Conservation (phyloP, 1,140 invertebrate genomes). For the Vollenhovia emeryi region DNA sequence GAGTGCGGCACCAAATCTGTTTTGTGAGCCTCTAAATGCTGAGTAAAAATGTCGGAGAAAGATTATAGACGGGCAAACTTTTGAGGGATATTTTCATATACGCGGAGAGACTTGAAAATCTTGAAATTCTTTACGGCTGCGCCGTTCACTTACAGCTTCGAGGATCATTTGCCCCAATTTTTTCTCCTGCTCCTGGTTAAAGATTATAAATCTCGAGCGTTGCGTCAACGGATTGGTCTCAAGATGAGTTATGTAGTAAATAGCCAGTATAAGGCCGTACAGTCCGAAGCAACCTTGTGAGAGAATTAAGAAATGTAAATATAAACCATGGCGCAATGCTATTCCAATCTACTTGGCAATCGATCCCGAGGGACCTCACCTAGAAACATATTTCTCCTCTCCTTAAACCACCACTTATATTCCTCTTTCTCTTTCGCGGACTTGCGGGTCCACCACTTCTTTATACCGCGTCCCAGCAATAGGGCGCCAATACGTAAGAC, state of each 20-base stretch:
- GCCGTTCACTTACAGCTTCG: conserved; percentile 65
- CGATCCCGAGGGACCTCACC: conserved; percentile 61
- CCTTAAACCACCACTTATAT: conserved; percentile 72
- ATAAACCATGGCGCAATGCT: not conserved
- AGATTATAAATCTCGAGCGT: conserved; percentile 85
- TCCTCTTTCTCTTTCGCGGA: conserved; percentile 77
- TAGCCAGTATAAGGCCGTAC: conserved; percentile 61
- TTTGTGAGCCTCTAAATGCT: conserved; percentile 74
- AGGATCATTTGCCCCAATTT: conserved; percentile 78
- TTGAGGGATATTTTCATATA: not conserved
- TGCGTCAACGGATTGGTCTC: conserved; percentile 86
- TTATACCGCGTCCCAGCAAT: conserved; percentile 80
- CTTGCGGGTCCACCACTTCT: conserved; percentile 85
- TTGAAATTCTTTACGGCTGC: not conserved
- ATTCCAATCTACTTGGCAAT: conserved; percentile 12
- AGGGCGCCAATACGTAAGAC: conserved; percentile 78
- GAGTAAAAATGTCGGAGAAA: too few relatives aligned
- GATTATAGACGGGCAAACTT: too few relatives aligned
- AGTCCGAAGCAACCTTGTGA: conserved; percentile 72
- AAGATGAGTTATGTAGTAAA: conserved; percentile 85
- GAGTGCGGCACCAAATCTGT: conserved; percentile 78
- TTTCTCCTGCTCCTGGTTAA: conserved; percentile 84
- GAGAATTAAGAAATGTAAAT: not conserved
- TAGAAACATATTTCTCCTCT: conserved; percentile 67
- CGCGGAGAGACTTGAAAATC: not conserved